A percentile compares a stretch with the other conserved stretches of the same genome.
phyloP scores from a whole-genome alignment of 2,888 invertebrate species.

The Muscina levida region DNA sequence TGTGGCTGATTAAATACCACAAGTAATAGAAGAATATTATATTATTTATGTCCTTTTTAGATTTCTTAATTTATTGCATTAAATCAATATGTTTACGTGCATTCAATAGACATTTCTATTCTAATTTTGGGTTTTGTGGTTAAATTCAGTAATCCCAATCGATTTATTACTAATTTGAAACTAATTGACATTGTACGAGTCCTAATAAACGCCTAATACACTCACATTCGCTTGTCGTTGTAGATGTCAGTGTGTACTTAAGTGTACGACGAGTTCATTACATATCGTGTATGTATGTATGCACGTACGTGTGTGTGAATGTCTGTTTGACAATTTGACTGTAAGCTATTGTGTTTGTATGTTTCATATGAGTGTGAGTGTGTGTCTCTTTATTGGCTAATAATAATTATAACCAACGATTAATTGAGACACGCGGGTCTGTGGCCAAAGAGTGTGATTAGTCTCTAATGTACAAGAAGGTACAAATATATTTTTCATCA shows the following conservation, averaged over 20 bases:
- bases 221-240: too few species aligned
- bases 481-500: too few species aligned
- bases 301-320: conserved; percentile 9
- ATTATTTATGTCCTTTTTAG: too few species aligned
- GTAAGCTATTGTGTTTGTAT: too few species aligned
- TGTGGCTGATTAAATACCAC: too few species aligned
- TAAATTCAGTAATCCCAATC: conserved; percentile 50
- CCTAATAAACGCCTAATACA: too few species aligned
- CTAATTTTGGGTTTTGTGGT: conserved; percentile 33
- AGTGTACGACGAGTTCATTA: conserved; percentile 15
- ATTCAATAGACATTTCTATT: conserved; percentile 36
- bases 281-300: conserved; percentile 19
- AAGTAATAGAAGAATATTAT: too few species aligned
- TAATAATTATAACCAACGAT: conserved; percentile 49
- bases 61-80: too few species aligned
- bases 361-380: too few species aligned
- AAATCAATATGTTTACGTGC: too few species aligned
- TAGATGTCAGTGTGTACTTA: conserved; percentile 7
- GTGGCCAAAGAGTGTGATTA: conserved; percentile 39
- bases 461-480: too few species aligned
- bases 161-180: conserved; percentile 59
- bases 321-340: too few species aligned
- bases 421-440: conserved; percentile 62
- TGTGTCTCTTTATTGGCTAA: conserved; percentile 53
- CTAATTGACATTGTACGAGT: conserved; percentile 53